These are phyloP conservation scores for Acanthosepion pharaonis DNA, from an alignment of 2,888 invertebrate genomes.

Conservation along the genomic window DNA sequence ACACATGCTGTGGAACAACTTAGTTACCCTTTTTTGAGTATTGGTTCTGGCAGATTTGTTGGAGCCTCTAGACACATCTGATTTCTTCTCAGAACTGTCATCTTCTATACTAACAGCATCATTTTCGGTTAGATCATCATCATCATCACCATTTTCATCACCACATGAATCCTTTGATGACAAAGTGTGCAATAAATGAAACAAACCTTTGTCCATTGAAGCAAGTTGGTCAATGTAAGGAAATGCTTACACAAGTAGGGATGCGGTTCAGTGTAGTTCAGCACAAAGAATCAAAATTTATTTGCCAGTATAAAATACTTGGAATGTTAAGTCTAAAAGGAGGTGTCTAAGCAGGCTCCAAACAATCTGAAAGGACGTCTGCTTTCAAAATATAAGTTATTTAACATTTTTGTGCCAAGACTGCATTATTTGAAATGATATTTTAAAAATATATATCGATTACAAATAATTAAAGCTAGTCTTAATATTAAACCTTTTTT, in stretches of 20 bases:
- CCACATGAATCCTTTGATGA: conserved; percentile 48
- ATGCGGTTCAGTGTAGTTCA: neutral
- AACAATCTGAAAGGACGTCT: neutral
- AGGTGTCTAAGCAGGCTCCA: neutral
- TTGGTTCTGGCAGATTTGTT: conserved; percentile 42
- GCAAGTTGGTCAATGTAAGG: neutral
- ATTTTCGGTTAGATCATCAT: conserved; percentile 44
- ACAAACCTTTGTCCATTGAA: neutral
- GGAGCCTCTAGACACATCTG: conserved; percentile 44
- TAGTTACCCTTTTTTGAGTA: conserved; percentile 46
- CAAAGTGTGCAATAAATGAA: conserved; percentile 39
- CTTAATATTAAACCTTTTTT: neutral
- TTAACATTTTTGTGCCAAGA: neutral
- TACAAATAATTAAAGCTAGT: neutral
- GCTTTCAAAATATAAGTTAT: neutral
- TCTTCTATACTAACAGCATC: conserved; percentile 46
- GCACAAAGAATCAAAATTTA: neutral
- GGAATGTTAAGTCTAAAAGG: neutral
- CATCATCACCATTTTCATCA: conserved; percentile 48
- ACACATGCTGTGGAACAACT: conserved; percentile 8
- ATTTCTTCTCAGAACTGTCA: conserved; percentile 46
- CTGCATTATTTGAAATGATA: neutral
- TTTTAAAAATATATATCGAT: neutral
- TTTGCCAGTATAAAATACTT: neutral
- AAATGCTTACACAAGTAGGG: conserved; percentile 16